phyloP scores from a whole-genome alignment of 2,113 vertebrate species.

The Chloebia gouldiae region DNA sequence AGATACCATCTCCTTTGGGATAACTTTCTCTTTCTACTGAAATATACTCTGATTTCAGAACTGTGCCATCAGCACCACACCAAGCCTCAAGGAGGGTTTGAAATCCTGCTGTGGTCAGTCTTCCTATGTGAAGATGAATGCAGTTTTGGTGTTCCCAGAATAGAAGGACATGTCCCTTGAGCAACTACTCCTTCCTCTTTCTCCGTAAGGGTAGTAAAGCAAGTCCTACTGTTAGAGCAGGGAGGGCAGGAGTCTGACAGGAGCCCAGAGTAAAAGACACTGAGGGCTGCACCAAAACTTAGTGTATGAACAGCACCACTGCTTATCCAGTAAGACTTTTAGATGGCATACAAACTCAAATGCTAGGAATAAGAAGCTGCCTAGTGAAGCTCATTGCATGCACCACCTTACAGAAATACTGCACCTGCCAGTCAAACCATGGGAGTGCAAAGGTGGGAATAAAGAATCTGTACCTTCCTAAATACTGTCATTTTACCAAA shows the following conservation, averaged over 20 bases:
- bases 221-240: background rate
- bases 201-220: background rate
- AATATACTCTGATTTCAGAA: background rate
- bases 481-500: background rate
- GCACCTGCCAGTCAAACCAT: background rate
- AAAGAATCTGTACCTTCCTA: background rate
- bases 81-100: background rate
- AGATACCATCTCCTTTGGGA: background rate
- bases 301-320: background rate
- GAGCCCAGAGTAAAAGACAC: background rate
- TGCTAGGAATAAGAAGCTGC: background rate
- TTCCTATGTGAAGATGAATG: background rate
- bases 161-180: background rate
- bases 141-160: background rate
- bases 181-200: background rate
- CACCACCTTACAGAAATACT: background rate
- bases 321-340: background rate
- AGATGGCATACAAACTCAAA: background rate
- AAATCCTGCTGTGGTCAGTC: background rate
- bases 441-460: background rate
- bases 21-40: background rate
- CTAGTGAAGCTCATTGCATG: background rate
- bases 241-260: background rate
- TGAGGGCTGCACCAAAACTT: background rate
- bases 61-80: background rate